Evolutionary conservation across 2,888 invertebrate genomes (phyloP), one percentile per base, ranked within the genome.

Genomic region (Pherbina coryleti): DNA sequence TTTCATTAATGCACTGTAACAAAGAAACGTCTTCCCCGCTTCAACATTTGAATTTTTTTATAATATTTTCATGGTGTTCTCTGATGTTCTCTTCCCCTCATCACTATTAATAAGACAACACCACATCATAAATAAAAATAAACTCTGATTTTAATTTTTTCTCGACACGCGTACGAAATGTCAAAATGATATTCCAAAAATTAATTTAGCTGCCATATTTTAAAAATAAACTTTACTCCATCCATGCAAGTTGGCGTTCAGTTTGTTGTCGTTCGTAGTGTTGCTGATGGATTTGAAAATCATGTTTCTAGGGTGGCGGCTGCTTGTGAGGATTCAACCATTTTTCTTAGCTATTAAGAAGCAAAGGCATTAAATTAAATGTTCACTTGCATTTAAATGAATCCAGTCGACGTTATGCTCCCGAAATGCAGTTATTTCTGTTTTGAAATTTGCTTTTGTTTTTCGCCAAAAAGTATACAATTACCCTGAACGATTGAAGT

Each of bases 121-220:
- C 17, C 19, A 28, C 62, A 28, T 25, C 67, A 67, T 67, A 60
- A 14, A 34, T 72, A 72, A 72, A 72, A 57, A 60, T 60, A 72
- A 53, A 34, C 34, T 28, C 31, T 34, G 9, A 17, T 25, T 60
- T 60, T 72, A 11, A 69, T 72, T 19, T 67, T 25, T 55, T n/a
- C 25, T 9, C 75, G 55, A 19, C 66, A 75, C 60, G 67, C 75
- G 66, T 22, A 19, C 34, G 17, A 75, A 19, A 49, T 66, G 75
- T 75, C 75, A 75, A 75, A 75, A 75, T 62, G 55, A 55, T 75
- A 22, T 67, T 34, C 66, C 66, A 67, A 37, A 51, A 69, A 69
- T 69, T 69, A 69, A 69, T 51, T 25, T 69, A 14, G 49, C 51
- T 28, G 67, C 67, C 25, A 37, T 19, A 67, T 19, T 44, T 44